Conservation (phyloP, 2,888 invertebrate species). For the Spicauda simplicius region DNA sequence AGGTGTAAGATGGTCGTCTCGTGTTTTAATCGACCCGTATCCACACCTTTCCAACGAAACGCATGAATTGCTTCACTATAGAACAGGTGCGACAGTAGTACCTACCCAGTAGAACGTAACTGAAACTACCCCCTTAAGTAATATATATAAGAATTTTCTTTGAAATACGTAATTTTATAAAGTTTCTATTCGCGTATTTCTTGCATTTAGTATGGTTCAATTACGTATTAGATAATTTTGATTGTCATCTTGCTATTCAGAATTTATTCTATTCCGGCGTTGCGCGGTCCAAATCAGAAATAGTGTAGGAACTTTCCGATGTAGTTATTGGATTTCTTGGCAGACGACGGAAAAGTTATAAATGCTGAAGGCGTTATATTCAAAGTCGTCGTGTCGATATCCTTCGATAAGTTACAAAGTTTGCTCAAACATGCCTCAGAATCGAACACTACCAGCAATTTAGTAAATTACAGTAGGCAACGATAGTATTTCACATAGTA, state of each 20-base stretch:
- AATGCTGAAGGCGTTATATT: slow-evolving; percentile 4
- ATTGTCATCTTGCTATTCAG: neutral
- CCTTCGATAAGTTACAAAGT: slow-evolving; percentile 12
- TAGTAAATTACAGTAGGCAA: slow-evolving; percentile 3
- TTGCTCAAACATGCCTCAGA: neutral
- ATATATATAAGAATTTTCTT: no score
- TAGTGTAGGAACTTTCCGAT: slow-evolving; percentile 16
- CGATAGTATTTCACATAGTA: slow-evolving; percentile 12
- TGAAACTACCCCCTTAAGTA: no score
- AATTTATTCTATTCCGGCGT: slow-evolving; percentile 5
- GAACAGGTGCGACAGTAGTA: no score
- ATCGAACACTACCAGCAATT: neutral
- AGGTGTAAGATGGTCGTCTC: no score
- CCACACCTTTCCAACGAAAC: no score
- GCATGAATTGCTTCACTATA: no score
- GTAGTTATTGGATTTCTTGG: slow-evolving; percentile 22
- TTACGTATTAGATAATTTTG: no score
- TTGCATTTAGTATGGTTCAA: no score
- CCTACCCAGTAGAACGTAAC: no score
- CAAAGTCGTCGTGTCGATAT: slow-evolving; percentile 1
- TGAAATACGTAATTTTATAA: no score
- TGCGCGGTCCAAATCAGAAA: slow-evolving; percentile 13
- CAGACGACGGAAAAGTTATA: neutral
- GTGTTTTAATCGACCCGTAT: no score
- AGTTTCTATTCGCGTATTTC: no score